Conservation (phyloP, 2,113 vertebrate genomes). For the Stictonetta naevosa region DNA sequence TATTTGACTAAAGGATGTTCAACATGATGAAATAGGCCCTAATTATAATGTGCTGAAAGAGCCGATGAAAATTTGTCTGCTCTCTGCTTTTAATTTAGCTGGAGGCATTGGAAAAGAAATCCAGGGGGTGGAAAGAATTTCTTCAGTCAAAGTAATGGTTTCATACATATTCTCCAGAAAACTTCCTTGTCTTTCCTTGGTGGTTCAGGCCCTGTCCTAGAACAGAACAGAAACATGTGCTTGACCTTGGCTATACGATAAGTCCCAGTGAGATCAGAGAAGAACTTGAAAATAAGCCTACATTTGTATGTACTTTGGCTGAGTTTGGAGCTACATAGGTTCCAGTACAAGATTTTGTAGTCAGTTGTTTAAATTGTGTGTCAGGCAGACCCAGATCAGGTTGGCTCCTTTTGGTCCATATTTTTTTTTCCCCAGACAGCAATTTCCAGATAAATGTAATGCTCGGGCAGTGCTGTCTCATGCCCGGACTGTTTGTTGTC, state of each 20-base stretch:
- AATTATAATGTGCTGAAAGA: constrained; percentile 58
- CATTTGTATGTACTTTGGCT: background rate
- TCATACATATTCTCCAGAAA: background rate
- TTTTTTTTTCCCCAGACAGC: background rate
- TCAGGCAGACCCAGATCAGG: background rate
- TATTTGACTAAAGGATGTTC: constrained; percentile 33
- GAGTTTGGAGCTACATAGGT: background rate
- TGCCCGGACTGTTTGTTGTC: fast-evolving
- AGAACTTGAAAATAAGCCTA: background rate
- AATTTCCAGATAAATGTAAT: background rate
- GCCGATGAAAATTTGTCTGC: constrained; percentile 4
- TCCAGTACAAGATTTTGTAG: background rate
- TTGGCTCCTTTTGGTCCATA: background rate
- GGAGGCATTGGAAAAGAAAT: constrained; percentile 53
- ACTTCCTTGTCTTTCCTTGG: background rate
- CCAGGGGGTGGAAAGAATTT: background rate
- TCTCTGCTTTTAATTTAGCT: constrained; percentile 55
- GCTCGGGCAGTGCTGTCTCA: fast-evolving
- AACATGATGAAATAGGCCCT: constrained; percentile 21
- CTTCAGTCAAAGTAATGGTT: background rate
- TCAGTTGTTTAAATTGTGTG: background rate
- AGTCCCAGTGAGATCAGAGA: background rate
- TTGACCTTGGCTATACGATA: fast-evolving
- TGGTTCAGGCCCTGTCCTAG: background rate
- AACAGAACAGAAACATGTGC: background rate